Evolutionary conservation across 2,797 vertebrate species (phyloP), one percentile per base, ranked within the genome.

Genomic region (Cyprinella venusta): DNA sequence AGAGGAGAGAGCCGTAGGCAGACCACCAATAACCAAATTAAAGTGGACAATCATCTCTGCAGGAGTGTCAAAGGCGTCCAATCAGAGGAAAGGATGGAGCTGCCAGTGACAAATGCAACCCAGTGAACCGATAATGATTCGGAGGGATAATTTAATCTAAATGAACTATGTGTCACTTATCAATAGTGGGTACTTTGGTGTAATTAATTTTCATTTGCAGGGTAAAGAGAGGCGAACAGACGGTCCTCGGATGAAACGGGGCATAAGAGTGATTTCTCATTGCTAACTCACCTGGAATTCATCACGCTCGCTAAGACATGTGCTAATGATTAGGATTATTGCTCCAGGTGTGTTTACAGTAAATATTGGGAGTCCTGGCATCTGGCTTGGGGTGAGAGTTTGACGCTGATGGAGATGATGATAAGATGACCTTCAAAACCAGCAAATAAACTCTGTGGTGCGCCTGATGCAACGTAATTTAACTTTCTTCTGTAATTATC

Each of bases 171-270:
- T 92, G 93, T 92, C 93, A 92, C 90, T 91, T 91, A 91, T 91
- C 94, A 93, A 94, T 92, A 92, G 91, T 81, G 84, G 91, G 89
- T 91, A 92, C 93, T 94, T 94, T 92, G 89, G 90, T 81, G 89
- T 94, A 93, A 94, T 93, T 94, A 93, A 94, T 95, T 90, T 90
- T 87, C 93, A 93, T 95, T 95, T 94, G 91, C 89, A 80, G 86
- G 92, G 90, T 84, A 86, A 87, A 87, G 89, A 90, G 89, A 89
- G 91, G 92, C 90, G 40, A 91, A 89, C 92, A 93, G 91, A 93
- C 88, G 91, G 89, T 88, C 86, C 85, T 85, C 76, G 84, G 86
- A 92, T 92, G 91, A 93, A 94, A 91, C 91, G 90, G 91, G 90
- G 81, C 89, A 90, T 86, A 85, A 87, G 87, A 91, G 90, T 91